phyloP scores from a whole-genome alignment of 2,113 vertebrate genomes.

The Tupaia tana region DNA sequence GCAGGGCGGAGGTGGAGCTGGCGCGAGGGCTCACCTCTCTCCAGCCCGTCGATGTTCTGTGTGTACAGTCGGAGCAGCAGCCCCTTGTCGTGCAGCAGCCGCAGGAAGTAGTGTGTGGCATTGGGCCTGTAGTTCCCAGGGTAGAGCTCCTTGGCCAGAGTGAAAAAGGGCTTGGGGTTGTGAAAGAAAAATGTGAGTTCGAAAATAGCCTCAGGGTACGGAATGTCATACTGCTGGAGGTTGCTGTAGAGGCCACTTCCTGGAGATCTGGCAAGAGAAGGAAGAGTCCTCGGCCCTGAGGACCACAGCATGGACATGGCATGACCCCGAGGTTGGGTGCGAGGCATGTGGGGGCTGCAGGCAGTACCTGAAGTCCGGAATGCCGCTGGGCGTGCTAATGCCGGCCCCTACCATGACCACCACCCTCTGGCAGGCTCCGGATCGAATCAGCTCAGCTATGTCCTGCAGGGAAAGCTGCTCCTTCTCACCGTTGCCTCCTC shows the following conservation, averaged over 20 bases:
- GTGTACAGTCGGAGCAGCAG: slow-evolving; percentile 96
- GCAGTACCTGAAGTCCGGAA: slow-evolving; percentile 95
- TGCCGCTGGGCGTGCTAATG: slow-evolving; percentile 96
- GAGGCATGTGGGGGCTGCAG: accelerated
- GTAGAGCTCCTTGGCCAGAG: slow-evolving; percentile 93
- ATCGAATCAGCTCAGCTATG: slow-evolving; percentile 85
- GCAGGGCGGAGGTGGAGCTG: accelerated
- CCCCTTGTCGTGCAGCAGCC: slow-evolving; percentile 92
- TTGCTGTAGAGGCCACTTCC: slow-evolving; percentile 94
- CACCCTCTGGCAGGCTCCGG: slow-evolving; percentile 85
- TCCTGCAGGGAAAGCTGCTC: slow-evolving; percentile 87
- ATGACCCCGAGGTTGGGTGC: accelerated
- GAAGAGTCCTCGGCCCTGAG: not conserved
- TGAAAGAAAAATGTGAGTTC: slow-evolving; percentile 93
- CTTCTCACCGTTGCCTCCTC: slow-evolving; percentile 44
- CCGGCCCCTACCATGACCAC: slow-evolving; percentile 96
- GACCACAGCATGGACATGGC: accelerated
- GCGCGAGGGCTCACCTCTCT: slow-evolving; percentile 88
- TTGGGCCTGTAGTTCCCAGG: slow-evolving; percentile 94
- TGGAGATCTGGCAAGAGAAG: slow-evolving; percentile 89
- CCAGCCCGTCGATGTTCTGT: slow-evolving; percentile 97
- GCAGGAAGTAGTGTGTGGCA: slow-evolving; percentile 92
- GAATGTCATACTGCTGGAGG: slow-evolving; percentile 92
- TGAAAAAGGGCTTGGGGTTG: slow-evolving; percentile 94
- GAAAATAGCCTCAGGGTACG: slow-evolving; percentile 97